Evolutionary conservation across 2,113 vertebrate species (phyloP), one percentile per base, ranked within the genome.

Genomic region (Scatophagus argus): DNA sequence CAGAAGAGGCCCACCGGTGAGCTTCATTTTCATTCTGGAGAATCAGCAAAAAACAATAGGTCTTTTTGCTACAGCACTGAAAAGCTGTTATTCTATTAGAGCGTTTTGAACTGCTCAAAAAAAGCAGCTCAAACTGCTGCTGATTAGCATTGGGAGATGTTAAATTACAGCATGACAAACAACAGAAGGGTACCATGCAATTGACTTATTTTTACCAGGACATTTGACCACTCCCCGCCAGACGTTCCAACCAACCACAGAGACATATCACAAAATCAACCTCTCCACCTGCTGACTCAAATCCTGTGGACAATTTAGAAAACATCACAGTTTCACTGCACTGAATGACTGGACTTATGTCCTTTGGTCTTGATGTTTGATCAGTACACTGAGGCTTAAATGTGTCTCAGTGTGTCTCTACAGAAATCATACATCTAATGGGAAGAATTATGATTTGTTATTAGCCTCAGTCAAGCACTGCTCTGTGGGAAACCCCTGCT

Each of bases 1-100:
- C 6, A 87, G 60, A 70, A 89, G 54, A 5, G 17, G 14, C n/a
- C 41, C n/a, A n/a, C n/a, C 27, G 29, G 13, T 9, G 2, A 73
- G 71, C 65, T 78, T 74, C 91, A 93, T 93, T 85, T 84, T 90
- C 84, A 72, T 47, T 86, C 90, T 92, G 79, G 23, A 62, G 51
- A 46, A 80, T 21, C 27, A 49, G 16, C 23, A 46, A 29, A 25
- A 19, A 46, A 61, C 25, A 25, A 34, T 31, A 66, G 12, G 8
- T 47, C n/a, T 43, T 64, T 41, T 29, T 17, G 36, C 64, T 29
- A 11, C 4, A 12, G 31, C 17, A 43, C 3, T 4, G 11, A 9
- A 11, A 14, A 5, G 10, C 43, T 16, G 31, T n/a, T 64, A 44
- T 19, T 63, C 8, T 9, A 49, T 54, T 29, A 4, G 67, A 34